Conservation (phyloP, 2,888 invertebrate species). For the Eubasilissa splendida region DNA sequence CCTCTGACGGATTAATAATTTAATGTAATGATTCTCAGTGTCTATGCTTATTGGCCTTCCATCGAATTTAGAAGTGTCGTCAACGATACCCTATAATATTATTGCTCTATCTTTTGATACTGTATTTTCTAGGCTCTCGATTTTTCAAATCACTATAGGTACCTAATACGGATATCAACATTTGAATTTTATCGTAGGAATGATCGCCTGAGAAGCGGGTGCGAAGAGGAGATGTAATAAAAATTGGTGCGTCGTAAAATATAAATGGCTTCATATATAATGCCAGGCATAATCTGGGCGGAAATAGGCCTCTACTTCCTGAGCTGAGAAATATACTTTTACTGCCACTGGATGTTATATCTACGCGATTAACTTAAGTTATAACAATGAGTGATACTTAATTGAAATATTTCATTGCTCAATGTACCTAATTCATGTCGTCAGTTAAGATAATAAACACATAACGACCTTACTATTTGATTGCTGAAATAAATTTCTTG, state of each 20-base stretch:
- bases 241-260: slow-evolving; percentile 48
- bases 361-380: background rate
- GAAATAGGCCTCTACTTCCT: slow-evolving; percentile 29
- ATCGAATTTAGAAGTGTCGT: too few species aligned
- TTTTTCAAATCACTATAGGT: too few species aligned
- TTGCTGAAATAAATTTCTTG: too few species aligned
- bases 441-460: too few species aligned
- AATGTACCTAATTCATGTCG: background rate
- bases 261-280: slow-evolving; percentile 46
- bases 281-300: slow-evolving; percentile 27
- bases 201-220: slow-evolving; percentile 40
- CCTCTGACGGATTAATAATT: too few species aligned
- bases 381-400: slow-evolving; percentile 20
- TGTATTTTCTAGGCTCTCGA: too few species aligned
- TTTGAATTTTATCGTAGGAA: slow-evolving; percentile 42
- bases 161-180: slow-evolving; percentile 20
- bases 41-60: too few species aligned
- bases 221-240: slow-evolving; percentile 41
- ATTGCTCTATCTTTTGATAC: too few species aligned
- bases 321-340: slow-evolving; percentile 28
- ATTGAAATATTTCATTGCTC: slow-evolving; percentile 23
- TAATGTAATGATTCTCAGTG: too few species aligned
- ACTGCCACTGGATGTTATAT: slow-evolving; percentile 1
- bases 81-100: too few species aligned
- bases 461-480: too few species aligned